Percentiles rank a stretch among this genome's conserved stretches.
Conservation (phyloP, 1,140 invertebrate species). For the Mactra quadrangularis region DNA sequence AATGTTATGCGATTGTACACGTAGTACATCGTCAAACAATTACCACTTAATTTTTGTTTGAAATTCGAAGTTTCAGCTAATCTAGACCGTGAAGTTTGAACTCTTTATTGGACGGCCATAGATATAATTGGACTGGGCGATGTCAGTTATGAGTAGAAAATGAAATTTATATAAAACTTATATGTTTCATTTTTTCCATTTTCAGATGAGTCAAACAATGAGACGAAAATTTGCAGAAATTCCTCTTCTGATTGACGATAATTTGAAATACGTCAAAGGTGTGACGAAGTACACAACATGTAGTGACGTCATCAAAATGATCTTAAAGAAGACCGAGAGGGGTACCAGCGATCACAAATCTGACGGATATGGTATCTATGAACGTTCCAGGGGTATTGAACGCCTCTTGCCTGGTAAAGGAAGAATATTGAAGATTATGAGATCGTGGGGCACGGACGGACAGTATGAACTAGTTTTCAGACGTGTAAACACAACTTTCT, state of each 20-base stretch:
- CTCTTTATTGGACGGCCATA: too few species aligned
- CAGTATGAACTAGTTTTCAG: conserved; percentile 49
- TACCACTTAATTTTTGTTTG: too few species aligned
- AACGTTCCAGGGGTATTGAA: conserved; percentile 55
- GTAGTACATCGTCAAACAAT: too few species aligned
- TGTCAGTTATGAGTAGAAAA: too few species aligned
- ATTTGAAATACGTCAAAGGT: conserved; percentile 42
- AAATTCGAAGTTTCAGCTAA: too few species aligned
- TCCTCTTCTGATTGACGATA: conserved; percentile 29
- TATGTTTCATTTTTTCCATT: too few species aligned
- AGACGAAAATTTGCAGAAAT: conserved; percentile 28
- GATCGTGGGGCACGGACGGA: conserved; percentile 49
- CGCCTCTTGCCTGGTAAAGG: conserved; percentile 40
- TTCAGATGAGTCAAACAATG: conserved; percentile 49
- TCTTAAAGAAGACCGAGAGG: conserved; percentile 28
- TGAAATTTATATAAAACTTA: too few species aligned
- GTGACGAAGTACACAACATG: conserved; percentile 58
- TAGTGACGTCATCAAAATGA: conserved; percentile 59
- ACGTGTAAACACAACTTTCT: conserved; percentile 29
- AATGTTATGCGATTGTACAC: too few species aligned
- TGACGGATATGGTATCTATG: conserved; percentile 50
- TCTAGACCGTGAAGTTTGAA: too few species aligned
- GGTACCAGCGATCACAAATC: conserved; percentile 24
- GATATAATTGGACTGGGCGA: too few species aligned
- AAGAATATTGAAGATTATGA: conserved; percentile 42